These are phyloP conservation scores for Virgularia gustaviana DNA, from an alignment of 92 coral and sea anemone genomes.

Conservation along the genomic window DNA sequence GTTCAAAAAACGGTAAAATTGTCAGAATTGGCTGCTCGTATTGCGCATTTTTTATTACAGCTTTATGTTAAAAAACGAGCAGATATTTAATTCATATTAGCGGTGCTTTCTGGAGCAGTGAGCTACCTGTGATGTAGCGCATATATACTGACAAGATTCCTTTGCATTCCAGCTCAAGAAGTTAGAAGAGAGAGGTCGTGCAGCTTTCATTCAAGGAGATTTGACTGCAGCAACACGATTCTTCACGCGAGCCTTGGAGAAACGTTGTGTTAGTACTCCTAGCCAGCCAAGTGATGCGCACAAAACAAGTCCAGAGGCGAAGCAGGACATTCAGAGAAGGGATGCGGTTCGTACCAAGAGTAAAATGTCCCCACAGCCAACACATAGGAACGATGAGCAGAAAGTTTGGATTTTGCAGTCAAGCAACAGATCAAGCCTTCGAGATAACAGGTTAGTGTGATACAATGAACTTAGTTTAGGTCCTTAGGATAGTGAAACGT, in stretches of 20 bases:
- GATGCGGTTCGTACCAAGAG: background rate
- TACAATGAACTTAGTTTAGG: too few species aligned
- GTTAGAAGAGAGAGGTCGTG: conserved; percentile 45
- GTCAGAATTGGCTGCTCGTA: too few species aligned
- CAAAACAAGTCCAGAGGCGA: background rate
- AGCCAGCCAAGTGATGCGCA: background rate
- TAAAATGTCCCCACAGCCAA: background rate
- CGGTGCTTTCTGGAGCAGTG: background rate
- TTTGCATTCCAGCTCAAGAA: conserved; percentile 31
- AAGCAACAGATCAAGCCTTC: too few species aligned
- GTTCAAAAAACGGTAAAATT: too few species aligned
- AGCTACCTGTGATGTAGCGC: background rate
- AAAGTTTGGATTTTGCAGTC: conserved; percentile 33
- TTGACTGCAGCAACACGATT: conserved; percentile 45
- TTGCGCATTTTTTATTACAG: too few species aligned
- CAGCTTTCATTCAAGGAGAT: conserved; percentile 49
- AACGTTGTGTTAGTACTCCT: background rate
- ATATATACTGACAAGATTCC: background rate
- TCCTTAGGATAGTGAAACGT: too few species aligned
- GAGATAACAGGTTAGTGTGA: too few species aligned
- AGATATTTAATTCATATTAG: too few species aligned
- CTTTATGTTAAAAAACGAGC: too few species aligned
- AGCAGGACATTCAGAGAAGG: background rate
- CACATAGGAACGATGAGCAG: conserved; percentile 25
- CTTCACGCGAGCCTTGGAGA: conserved; percentile 52